Evolutionary conservation across 2,888 invertebrate species (phyloP).

Genomic region (Psococerastis gibbosa): DNA sequence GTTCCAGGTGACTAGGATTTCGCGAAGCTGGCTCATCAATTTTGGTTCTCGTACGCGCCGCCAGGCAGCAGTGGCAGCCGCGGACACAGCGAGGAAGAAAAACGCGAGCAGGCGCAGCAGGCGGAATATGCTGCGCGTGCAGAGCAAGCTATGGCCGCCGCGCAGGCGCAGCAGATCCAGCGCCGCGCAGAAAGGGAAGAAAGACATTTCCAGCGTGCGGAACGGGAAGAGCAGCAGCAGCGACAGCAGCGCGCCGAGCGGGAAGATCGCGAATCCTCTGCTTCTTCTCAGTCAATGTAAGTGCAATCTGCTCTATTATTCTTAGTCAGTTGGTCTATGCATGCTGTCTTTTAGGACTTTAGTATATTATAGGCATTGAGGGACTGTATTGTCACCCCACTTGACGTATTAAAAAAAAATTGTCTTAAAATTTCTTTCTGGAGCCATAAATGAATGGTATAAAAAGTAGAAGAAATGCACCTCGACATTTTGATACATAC

Average conservation of each 20-base stretch:
- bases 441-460: no score
- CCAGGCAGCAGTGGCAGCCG: constrained; percentile 47
- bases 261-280: constrained; percentile 31
- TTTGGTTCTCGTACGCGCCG: constrained; percentile 70
- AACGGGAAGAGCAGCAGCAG: constrained; percentile 30
- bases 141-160: constrained; percentile 17
- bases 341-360: no score
- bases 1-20: no score
- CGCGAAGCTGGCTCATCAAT: constrained; percentile 66
- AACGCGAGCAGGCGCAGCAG: constrained; percentile 23
- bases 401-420: no score
- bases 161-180: constrained; percentile 17
- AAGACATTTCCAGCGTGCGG: constrained; percentile 33
- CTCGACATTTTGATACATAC: no score
- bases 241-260: constrained; percentile 30
- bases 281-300: constrained; percentile 38
- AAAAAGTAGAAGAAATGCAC: no score
- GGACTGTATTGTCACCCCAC: no score
- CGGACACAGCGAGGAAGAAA: constrained; percentile 38
- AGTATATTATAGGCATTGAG: no score
- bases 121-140: constrained; percentile 19
- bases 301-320: constrained; percentile 13
- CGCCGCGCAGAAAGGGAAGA: constrained; percentile 20
- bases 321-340: no score
- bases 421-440: no score